Base-by-base conservation (phyloP, 2,888 invertebrate genomes). In the Nudaria mundana region DNA sequence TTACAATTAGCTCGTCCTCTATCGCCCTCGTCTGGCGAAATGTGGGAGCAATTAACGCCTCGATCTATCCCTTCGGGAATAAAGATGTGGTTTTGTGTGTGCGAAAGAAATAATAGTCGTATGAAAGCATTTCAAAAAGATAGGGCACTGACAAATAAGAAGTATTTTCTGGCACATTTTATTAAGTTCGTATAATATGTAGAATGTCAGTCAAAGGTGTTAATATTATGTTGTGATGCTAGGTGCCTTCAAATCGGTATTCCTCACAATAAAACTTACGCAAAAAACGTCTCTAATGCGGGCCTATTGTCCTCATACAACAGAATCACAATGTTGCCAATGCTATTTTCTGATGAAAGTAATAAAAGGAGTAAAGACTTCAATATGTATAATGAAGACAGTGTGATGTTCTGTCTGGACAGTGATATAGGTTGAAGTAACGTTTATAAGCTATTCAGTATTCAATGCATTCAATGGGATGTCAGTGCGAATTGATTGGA, bases 361-460 rank as follows among this genome's bases (percentile, higher is more conserved):
- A 45, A 56, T 52, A 43, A 40, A 40, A 43, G 39, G 51, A 52
- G 44, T 52, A 49, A 45, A 41, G 44, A 46, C 65, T 61, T 71
- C 63, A 64, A 67, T 66, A 62, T 57, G 41, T 23, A 66, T 71
- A 71, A 71, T 75, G 66, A 70, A 59, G 63, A 64, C 59, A 68
- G 70, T 69, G 68, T 54, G 63, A 70, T 72, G 75, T 74, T 74
- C 43, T 36, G 36, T 35, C 41, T 28, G 42, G 45, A 48, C 52
- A 47, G 38, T 34, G 34, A 22, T 34, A 18, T 44, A 37, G 40
- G 29, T 56, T 59, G 52, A 63, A 53, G 65, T 57, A 59, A 63
- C 62, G 63, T 69, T 76, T 79, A 81, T 75, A 63, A 75, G 70
- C 81, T 75, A 84, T 86, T 84, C 83, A 83, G 69, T 75, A 84